Percentiles rank a stretch among this genome's conserved stretches.
These are phyloP conservation scores for Drosophila engyochracea DNA, from an alignment of 2,888 invertebrate genomes.

Conservation along the genomic window DNA sequence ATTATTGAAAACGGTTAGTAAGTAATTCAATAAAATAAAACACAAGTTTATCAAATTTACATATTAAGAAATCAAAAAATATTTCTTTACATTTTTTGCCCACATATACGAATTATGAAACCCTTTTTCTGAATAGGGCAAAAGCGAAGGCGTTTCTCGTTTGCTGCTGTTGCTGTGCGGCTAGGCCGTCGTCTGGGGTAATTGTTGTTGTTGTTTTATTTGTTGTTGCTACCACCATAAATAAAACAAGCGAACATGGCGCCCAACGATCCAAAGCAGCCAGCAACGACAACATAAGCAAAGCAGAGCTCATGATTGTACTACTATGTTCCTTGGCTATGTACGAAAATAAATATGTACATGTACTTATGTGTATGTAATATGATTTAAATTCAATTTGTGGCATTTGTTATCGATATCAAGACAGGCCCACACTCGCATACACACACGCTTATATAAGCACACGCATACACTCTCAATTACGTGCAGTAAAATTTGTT, in stretches of 20 bases:
- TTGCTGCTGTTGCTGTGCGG: conserved; percentile 23
- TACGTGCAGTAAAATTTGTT: conserved; percentile 79
- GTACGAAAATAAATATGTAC: conserved; percentile 9
- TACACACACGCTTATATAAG: conserved; percentile 15
- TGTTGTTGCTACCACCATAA: conserved; percentile 57
- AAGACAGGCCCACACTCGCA: conserved; percentile 57
- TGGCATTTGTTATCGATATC: conserved; percentile 79
- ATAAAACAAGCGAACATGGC: conserved; percentile 71
- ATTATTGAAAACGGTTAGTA: neutral
- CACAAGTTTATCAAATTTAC: conserved; percentile 1
- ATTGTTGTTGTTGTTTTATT: conserved; percentile 8
- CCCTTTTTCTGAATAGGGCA: conserved; percentile 51
- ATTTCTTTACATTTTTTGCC: neutral
- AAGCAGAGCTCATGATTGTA: conserved; percentile 36
- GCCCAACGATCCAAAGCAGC: conserved; percentile 20
- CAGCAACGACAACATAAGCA: conserved; percentile 35
- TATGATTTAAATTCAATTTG: conserved; percentile 80
- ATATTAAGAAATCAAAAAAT: conserved; percentile 3
- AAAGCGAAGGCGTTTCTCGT: conserved; percentile 49
- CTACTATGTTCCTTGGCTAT: conserved; percentile 19
- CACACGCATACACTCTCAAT: conserved; percentile 55
- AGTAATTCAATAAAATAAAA: neutral
- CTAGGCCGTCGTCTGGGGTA: conserved; percentile 25
- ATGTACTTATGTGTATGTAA: conserved; percentile 45
- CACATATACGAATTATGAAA: conserved; percentile 3